phyloP scores from a whole-genome alignment of 2,888 invertebrate genomes.

The Ecliptopera silaceata region DNA sequence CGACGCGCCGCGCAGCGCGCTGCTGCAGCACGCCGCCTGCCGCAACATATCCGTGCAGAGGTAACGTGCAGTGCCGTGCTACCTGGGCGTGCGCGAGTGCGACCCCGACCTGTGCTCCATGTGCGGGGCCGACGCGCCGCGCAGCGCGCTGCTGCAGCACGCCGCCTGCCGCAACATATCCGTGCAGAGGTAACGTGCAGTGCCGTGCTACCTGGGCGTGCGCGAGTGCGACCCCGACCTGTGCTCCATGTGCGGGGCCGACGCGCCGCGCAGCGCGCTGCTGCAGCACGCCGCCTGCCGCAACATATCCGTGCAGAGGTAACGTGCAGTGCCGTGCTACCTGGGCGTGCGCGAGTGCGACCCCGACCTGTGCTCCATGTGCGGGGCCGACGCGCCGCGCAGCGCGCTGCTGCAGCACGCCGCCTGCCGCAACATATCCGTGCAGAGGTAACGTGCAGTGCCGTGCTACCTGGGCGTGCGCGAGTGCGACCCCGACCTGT shows the following conservation, averaged over 20 bases:
- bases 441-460: constrained; percentile 95
- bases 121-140: constrained; percentile 96
- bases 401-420: constrained; percentile 82
- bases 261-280: constrained; percentile 83
- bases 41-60: constrained; percentile 96
- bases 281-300: constrained; percentile 91
- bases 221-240: constrained; percentile 99
- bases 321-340: constrained; percentile 98
- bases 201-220: constrained; percentile 99
- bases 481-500: constrained; percentile 99
- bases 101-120: constrained; percentile 98
- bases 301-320: constrained; percentile 94
- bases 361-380: constrained; percentile 97
- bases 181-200: constrained; percentile 92
- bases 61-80: constrained; percentile 97
- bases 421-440: constrained; percentile 95
- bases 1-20: constrained; percentile 85
- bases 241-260: constrained; percentile 97
- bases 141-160: constrained; percentile 71
- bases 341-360: constrained; percentile 99
- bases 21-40: constrained; percentile 89
- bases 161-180: constrained; percentile 96
- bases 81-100: constrained; percentile 98
- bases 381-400: constrained; percentile 94
- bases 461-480: constrained; percentile 99